Evolutionary conservation across 1,140 invertebrate species (phyloP).

Genomic region (Pseudomyrmex sp.): DNA sequence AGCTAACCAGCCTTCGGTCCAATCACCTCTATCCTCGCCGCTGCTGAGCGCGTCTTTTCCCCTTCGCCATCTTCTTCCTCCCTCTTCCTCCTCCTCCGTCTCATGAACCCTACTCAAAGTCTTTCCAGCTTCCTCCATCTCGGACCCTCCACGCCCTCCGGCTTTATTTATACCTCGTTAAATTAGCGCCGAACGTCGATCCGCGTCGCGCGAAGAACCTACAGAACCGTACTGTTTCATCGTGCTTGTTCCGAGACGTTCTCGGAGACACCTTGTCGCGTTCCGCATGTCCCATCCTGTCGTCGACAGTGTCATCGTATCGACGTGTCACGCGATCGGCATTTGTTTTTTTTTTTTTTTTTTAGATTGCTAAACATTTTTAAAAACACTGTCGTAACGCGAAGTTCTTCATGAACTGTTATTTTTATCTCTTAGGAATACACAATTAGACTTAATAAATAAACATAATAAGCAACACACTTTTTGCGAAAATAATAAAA

Average conservation of each 20-base stretch:
- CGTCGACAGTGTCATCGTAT: slow-evolving; percentile 37
- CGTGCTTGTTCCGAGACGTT: slow-evolving; percentile 20
- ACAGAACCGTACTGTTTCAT: slow-evolving; percentile 40
- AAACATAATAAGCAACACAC: neutral
- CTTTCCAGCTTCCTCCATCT: slow-evolving; percentile 64
- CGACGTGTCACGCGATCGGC: slow-evolving; percentile 7
- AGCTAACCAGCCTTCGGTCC: slow-evolving; percentile 75
- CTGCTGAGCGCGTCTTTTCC: slow-evolving; percentile 41
- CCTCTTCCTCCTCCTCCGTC: slow-evolving; percentile 14
- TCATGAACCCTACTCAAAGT: slow-evolving; percentile 68
- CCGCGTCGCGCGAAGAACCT: slow-evolving; percentile 36
- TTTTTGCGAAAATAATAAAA: neutral
- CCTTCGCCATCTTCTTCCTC: slow-evolving; percentile 40
- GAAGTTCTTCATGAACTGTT: neutral
- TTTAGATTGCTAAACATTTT: slow-evolving; percentile 5
- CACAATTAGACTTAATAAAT: neutral
- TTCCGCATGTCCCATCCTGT: slow-evolving; percentile 65
- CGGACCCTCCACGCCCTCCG: slow-evolving; percentile 39
- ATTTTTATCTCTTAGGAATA: neutral
- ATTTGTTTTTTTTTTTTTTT: neutral
- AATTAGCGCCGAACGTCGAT: slow-evolving; percentile 80
- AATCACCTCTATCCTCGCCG: slow-evolving; percentile 68
- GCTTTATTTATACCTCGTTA: slow-evolving; percentile 82
- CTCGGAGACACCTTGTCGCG: slow-evolving; percentile 64
- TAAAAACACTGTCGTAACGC: neutral